Conservation (phyloP, 2,113 vertebrate species). For the Odocoileus virginianus region DNA sequence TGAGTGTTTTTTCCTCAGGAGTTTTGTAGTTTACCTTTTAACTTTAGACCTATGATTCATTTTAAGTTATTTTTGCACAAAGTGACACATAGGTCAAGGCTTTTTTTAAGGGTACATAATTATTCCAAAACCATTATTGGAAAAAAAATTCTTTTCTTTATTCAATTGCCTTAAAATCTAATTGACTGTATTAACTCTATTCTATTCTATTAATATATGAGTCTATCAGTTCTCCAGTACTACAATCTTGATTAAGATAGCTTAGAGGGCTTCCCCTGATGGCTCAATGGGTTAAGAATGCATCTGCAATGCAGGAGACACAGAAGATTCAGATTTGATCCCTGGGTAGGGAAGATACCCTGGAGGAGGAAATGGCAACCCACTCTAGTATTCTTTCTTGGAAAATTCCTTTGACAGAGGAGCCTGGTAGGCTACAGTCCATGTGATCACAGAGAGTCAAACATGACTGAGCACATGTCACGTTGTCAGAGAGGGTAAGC, state of each 20-base stretch:
- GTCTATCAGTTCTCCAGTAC: not conserved
- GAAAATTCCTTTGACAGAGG: not conserved
- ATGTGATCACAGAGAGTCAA: not conserved
- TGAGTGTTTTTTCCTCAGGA: not conserved
- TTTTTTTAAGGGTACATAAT: not conserved
- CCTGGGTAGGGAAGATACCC: not conserved
- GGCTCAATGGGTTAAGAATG: not conserved
- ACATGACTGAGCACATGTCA: not conserved
- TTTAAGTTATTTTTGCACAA: not conserved
- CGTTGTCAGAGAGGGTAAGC: not conserved
- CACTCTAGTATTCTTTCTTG: not conserved
- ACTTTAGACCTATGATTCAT: not conserved
- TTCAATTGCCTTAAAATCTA: not conserved
- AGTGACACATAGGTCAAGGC: not conserved
- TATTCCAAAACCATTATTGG: not conserved
- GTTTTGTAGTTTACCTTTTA: not conserved
- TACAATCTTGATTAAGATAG: not conserved
- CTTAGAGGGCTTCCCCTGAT: not conserved
- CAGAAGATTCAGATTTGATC: not conserved
- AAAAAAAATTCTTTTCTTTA: not conserved
- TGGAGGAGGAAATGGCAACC: not conserved
- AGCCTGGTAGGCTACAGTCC: not conserved
- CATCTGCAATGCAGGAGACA: not conserved
- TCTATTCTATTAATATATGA: not conserved
- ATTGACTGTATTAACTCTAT: not conserved